A percentile compares a stretch with the other conserved stretches of the same genome.
These are phyloP conservation scores for Hypolimnas misippus DNA, from an alignment of 2,888 invertebrate genomes.

Conservation along the genomic window DNA sequence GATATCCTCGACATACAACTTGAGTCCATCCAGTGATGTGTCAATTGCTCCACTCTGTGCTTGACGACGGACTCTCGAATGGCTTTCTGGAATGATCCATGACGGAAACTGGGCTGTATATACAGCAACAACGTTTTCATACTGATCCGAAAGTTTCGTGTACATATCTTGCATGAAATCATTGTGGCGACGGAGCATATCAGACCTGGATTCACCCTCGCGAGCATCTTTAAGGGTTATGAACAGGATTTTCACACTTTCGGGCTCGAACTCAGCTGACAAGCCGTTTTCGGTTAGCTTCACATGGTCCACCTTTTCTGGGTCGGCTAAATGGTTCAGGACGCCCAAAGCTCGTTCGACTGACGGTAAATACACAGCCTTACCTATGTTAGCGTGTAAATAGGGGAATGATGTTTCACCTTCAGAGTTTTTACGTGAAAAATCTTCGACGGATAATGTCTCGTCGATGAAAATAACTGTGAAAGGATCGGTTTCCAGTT, in stretches of 20 bases:
- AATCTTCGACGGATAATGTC: constrained; percentile 84
- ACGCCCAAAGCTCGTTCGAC: constrained; percentile 85
- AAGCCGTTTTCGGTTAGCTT: constrained; percentile 69
- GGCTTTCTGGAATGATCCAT: constrained; percentile 59
- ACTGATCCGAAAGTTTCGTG: constrained; percentile 69
- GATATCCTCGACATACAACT: constrained; percentile 52
- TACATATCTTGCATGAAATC: constrained; percentile 82
- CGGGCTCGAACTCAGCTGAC: constrained; percentile 62
- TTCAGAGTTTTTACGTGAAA: constrained; percentile 74
- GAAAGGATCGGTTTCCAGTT: constrained; percentile 64
- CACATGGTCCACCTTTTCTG: constrained; percentile 63
- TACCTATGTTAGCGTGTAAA: constrained; percentile 59
- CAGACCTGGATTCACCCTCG: constrained; percentile 80
- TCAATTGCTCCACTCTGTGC: constrained; percentile 41
- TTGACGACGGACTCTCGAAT: constrained; percentile 63
- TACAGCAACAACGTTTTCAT: constrained; percentile 79
- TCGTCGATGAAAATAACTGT: constrained; percentile 81
- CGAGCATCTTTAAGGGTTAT: constrained; percentile 84
- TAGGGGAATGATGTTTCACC: constrained; percentile 68
- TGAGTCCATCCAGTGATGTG: constrained; percentile 53
- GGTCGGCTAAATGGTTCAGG: constrained; percentile 78
- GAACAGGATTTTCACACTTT: constrained; percentile 78
- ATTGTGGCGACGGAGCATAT: constrained; percentile 85
- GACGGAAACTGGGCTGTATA: constrained; percentile 85
- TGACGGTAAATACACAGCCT: constrained; percentile 83